phyloP scores from a whole-genome alignment of 2,797 vertebrate species.

The Brachyrhaphis roseni region DNA sequence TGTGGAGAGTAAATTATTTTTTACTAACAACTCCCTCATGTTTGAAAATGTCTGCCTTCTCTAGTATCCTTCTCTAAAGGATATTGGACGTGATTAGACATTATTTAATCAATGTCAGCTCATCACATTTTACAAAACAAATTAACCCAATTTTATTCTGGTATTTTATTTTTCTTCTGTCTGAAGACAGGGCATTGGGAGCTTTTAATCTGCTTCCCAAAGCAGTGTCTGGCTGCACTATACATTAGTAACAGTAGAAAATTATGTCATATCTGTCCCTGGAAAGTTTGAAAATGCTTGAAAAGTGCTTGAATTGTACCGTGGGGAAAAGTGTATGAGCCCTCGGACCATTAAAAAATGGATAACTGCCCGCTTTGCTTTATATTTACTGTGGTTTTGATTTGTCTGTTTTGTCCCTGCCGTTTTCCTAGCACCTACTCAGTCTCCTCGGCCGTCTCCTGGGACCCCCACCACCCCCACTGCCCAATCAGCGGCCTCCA shows the following conservation, averaged over 20 bases:
- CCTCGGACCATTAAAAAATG: neutral
- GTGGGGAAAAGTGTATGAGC: too few relatives aligned
- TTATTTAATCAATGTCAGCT: neutral
- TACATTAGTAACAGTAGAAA: too few relatives aligned
- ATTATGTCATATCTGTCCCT: too few relatives aligned
- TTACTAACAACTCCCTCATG: neutral
- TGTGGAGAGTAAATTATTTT: neutral
- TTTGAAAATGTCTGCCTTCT: neutral
- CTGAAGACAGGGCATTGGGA: too few relatives aligned
- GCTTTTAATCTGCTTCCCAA: too few relatives aligned
- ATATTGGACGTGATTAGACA: neutral
- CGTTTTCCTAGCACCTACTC: constrained; percentile 84
- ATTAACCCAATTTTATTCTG: neutral
- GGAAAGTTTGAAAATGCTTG: too few relatives aligned
- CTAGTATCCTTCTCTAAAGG: neutral
- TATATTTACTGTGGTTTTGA: neutral
- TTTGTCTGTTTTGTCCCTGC: constrained; percentile 2
- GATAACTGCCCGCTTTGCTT: neutral
- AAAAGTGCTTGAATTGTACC: too few relatives aligned
- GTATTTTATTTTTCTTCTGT: neutral
- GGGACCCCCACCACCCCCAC: constrained; percentile 89
- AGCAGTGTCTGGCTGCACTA: too few relatives aligned
- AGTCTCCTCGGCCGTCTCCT: constrained; percentile 88
- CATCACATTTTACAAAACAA: neutral
- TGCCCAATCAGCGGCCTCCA: constrained; percentile 80